These are phyloP conservation scores for Notospermus geniculatus DNA, from an alignment of 1,140 invertebrate species.

Conservation along the genomic window DNA sequence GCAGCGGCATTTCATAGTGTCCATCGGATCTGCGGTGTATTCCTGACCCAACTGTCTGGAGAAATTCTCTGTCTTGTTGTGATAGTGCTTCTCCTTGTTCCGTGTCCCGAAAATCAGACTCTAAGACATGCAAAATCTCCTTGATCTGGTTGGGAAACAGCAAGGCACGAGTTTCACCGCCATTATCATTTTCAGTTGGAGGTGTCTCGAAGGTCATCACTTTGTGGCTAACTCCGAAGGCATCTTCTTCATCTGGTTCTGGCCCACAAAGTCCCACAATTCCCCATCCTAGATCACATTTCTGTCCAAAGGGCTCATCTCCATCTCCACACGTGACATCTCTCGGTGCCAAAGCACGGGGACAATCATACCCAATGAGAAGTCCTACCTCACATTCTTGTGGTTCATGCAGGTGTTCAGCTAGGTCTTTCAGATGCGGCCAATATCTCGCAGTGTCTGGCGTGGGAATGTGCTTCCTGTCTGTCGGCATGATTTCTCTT, in stretches of 20 bases:
- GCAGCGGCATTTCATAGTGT: slow-evolving; percentile 26
- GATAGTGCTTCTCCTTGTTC: too few species aligned
- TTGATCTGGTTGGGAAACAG: too few species aligned
- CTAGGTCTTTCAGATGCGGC: slow-evolving; percentile 14
- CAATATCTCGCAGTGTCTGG: slow-evolving; percentile 15
- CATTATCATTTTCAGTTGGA: neutral
- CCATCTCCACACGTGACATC: slow-evolving; percentile 13
- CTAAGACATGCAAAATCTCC: too few species aligned
- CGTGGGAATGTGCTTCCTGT: slow-evolving; percentile 20
- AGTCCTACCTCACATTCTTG: slow-evolving; percentile 16
- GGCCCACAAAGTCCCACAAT: slow-evolving; percentile 21
- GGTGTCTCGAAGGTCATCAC: neutral
- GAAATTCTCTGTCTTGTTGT: slow-evolving; percentile 17
- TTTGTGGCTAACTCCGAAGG: neutral
- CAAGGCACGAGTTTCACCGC: too few species aligned
- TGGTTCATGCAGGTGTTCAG: neutral
- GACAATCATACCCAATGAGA: slow-evolving; percentile 22
- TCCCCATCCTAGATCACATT: slow-evolving; percentile 20
- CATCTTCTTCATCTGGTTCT: neutral
- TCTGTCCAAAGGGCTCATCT: slow-evolving; percentile 17
- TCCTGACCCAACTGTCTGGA: too few species aligned
- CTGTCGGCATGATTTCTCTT: slow-evolving; percentile 23
- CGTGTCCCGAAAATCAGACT: too few species aligned
- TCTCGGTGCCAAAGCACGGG: slow-evolving; percentile 12
- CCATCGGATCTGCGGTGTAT: slow-evolving; percentile 13